Percentiles rank a stretch among this genome's conserved stretches.
phyloP scores from a whole-genome alignment of 2,888 invertebrate genomes.

The Acanthosoma haemorrhoidale region DNA sequence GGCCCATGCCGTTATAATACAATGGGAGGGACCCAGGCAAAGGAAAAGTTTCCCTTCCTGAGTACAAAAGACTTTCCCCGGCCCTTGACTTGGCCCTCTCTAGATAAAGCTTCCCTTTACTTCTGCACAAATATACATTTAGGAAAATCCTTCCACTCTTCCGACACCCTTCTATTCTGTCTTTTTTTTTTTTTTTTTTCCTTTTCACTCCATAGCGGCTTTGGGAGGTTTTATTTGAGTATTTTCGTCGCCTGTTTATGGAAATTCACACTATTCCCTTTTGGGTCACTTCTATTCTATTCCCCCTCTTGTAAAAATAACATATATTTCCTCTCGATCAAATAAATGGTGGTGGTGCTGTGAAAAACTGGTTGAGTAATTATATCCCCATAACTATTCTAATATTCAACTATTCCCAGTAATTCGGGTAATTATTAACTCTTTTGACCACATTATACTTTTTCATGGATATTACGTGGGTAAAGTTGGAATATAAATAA shows the following conservation, averaged over 20 bases:
- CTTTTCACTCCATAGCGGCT: background rate
- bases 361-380: no score
- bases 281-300: no score
- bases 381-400: no score
- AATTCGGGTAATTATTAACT: no score
- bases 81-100: background rate
- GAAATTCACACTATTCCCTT: background rate
- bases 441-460: no score
- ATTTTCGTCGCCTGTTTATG: conserved; percentile 8
- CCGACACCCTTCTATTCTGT: conserved; percentile 1
- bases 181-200: background rate
- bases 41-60: conserved; percentile 7
- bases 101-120: conserved; percentile 24
- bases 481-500: no score
- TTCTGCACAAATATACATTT: conserved; percentile 19
- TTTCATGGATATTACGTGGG: no score
- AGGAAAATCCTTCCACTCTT: conserved; percentile 6
- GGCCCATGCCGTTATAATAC: background rate
- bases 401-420: no score
- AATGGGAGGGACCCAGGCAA: background rate
- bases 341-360: no score
- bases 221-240: background rate
- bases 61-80: background rate
- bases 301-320: no score
- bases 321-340: no score